These are phyloP conservation scores for Mystacornis crossleyi DNA, from an alignment of 2,113 vertebrate genomes.

Conservation along the genomic window DNA sequence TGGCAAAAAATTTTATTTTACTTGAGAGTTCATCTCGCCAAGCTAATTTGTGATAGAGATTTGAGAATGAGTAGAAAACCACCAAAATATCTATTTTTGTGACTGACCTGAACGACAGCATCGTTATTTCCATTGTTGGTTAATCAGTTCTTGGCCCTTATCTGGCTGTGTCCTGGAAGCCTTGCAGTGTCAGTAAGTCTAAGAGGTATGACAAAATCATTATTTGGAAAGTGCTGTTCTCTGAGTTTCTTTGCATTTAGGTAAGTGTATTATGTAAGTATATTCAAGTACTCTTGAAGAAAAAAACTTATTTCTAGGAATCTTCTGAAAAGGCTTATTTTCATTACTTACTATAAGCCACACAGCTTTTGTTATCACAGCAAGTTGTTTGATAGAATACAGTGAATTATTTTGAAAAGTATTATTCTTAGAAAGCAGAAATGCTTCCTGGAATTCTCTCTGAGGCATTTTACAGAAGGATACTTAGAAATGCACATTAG, in stretches of 20 bases:
- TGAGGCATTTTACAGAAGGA: not conserved
- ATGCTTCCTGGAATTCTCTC: slow-evolving; percentile 63
- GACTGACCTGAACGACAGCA: not conserved
- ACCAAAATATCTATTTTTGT: not conserved
- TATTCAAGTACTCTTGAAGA: not conserved
- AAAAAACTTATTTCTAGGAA: slow-evolving; percentile 5
- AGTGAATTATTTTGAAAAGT: slow-evolving; percentile 5
- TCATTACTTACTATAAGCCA: not conserved
- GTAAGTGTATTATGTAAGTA: not conserved
- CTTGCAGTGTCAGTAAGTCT: not conserved
- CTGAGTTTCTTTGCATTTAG: not conserved
- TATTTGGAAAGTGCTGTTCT: not conserved
- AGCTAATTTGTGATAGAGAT: not conserved
- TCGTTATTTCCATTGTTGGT: not conserved
- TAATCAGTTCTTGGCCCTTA: not conserved
- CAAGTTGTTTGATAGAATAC: not conserved
- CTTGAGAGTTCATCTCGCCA: not conserved
- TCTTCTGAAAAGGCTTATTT: not conserved
- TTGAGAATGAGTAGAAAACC: not conserved
- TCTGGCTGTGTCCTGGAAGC: not conserved
- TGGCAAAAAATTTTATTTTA: not conserved
- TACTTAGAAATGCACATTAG: not conserved
- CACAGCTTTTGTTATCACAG: not conserved
- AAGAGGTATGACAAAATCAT: not conserved
- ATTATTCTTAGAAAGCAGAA: slow-evolving; percentile 68